These are phyloP conservation scores for Anoplius nigerrimus DNA, from an alignment of 2,888 invertebrate species.

Conservation along the genomic window DNA sequence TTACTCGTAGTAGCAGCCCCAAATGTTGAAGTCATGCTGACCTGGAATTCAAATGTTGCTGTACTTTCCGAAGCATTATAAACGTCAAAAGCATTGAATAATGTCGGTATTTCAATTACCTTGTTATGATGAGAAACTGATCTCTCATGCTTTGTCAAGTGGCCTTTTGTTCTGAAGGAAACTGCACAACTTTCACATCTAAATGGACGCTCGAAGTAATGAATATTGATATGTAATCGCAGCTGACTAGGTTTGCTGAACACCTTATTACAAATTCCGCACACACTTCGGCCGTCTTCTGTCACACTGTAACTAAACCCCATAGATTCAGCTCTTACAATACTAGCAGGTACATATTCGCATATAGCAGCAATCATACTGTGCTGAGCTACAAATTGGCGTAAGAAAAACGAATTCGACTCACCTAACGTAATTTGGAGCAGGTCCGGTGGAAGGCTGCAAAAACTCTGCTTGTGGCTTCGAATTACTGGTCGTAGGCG, in stretches of 20 bases:
- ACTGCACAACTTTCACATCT: slow-evolving; percentile 94
- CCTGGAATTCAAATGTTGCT: slow-evolving; percentile 61
- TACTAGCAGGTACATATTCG: background rate
- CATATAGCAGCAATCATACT: too few relatives aligned
- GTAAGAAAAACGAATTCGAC: background rate
- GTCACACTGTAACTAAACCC: slow-evolving; percentile 75
- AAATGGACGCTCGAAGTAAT: slow-evolving; percentile 94
- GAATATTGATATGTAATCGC: slow-evolving; percentile 94
- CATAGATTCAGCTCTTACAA: slow-evolving; percentile 49
- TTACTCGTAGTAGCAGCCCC: slow-evolving; percentile 90
- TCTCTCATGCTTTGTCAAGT: slow-evolving; percentile 94
- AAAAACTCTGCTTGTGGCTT: slow-evolving; percentile 75
- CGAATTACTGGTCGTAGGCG: slow-evolving; percentile 77
- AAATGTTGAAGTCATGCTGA: slow-evolving; percentile 89
- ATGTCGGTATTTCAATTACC: slow-evolving; percentile 75
- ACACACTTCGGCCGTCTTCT: slow-evolving; percentile 86
- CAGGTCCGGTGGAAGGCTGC: slow-evolving; percentile 72
- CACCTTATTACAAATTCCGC: slow-evolving; percentile 91
- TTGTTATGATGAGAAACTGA: slow-evolving; percentile 95
- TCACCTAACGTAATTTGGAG: slow-evolving; percentile 72
- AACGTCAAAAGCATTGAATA: background rate
- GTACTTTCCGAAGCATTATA: too few relatives aligned
- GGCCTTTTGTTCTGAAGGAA: slow-evolving; percentile 91
- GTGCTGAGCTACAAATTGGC: background rate
- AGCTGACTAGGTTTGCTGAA: slow-evolving; percentile 95